Evolutionary conservation across 2,797 vertebrate species (phyloP), one percentile per base, ranked within the genome.

Genomic region (Pyrrhura leucotis): DNA sequence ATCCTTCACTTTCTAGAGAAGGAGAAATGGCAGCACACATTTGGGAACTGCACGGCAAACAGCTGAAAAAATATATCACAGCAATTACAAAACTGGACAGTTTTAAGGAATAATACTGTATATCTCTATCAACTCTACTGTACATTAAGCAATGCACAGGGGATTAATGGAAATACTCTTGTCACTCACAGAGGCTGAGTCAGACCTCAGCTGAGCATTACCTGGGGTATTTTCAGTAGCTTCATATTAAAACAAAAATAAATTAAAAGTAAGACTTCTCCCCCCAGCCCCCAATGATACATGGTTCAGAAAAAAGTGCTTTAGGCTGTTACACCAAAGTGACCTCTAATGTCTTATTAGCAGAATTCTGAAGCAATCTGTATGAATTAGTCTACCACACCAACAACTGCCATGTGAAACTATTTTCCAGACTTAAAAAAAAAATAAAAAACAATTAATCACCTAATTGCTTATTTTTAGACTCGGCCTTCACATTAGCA

Each of bases 261-360:
- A 54, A 14, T 6, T 35, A 45, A 54, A 33, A 75, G 40, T 22
- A 51, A 40, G 14, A 50, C 14, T 50, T 37, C 12, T 45, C 8
- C 25, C 25, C 22, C 7, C 2, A 9, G 1, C 2, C 14, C 3
- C 2, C 11, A 5, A 59, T 18, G 8, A 37, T 10, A 39, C 1
- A 0, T 7, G 4, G 8, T 39, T 77, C 8, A 76, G 22, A 53
- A 58, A 51, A 3, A 51, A 58, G 7, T 5, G 2, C 6, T 61
- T 54, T 39, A 56, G 2, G 2, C 14, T 39, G 3, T 54, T 56
- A 72, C 20, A 69, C 17, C 8, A 40, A 71, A 47, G 19, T 18
- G 8, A 59, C 21, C 3, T 8, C 8, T 28, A 28, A 37, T 63
- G 5, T 65, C 11, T 45, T 50, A 53, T 6, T 11, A 37, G 20